Evolutionary conservation across 2,113 vertebrate species (phyloP).

Genomic region (Nycticebus coucang): DNA sequence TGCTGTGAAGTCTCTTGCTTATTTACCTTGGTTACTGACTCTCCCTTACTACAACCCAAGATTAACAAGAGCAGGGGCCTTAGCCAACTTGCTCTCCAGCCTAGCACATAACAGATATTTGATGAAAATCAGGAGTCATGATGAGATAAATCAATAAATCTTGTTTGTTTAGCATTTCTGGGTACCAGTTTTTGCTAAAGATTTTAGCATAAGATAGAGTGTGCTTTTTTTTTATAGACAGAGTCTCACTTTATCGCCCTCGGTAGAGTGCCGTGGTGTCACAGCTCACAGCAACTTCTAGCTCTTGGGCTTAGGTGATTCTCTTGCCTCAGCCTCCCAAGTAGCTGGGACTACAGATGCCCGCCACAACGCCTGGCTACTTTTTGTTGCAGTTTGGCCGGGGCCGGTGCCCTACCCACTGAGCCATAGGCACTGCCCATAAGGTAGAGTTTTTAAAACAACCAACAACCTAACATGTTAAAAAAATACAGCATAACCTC

Average conservation of each 20-base stretch:
- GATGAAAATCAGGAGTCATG: neutral
- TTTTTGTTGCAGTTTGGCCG: too few relatives aligned
- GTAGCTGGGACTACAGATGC: too few relatives aligned
- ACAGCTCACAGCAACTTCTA: too few relatives aligned
- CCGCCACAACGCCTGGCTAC: too few relatives aligned
- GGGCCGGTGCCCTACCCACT: too few relatives aligned
- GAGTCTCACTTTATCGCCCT: too few relatives aligned
- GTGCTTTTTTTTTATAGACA: too few relatives aligned
- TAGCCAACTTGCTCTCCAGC: neutral
- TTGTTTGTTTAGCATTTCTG: neutral
- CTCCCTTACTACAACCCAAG: neutral
- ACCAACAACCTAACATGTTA: neutral
- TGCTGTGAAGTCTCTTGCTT: neutral
- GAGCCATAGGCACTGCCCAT: too few relatives aligned
- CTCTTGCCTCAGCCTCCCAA: too few relatives aligned
- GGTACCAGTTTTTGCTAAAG: neutral
- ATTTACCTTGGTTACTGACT: neutral
- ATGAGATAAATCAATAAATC: neutral
- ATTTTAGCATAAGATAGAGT: neutral
- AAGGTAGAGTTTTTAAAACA: neutral
- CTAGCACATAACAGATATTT: neutral
- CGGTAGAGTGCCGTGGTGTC: too few relatives aligned
- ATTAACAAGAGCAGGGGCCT: rapidly evolving
- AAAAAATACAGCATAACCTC: neutral
- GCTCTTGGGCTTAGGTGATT: too few relatives aligned